A percentile compares a stretch with the other conserved stretches of the same genome.
Evolutionary conservation across 2,113 vertebrate species (phyloP).

Genomic region (Ictalurus punctatus): DNA sequence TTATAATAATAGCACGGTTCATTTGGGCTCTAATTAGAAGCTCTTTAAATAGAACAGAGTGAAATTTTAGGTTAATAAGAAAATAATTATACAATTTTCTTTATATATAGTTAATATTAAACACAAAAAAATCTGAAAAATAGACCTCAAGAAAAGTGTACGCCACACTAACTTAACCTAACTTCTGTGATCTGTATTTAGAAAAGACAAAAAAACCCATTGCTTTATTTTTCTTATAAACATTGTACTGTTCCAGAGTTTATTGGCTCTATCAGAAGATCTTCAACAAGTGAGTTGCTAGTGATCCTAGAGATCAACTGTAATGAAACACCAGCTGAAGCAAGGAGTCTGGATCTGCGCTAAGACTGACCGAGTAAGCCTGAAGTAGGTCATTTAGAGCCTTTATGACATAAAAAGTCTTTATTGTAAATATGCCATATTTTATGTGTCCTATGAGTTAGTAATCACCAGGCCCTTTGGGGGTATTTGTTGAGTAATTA

Average conservation of each 20-base stretch:
- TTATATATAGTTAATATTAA: neutral
- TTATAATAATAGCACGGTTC: neutral
- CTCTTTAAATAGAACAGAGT: neutral
- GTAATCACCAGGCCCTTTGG: neutral
- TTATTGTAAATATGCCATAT: neutral
- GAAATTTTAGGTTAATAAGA: neutral
- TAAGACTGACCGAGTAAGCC: neutral
- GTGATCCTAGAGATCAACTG: neutral
- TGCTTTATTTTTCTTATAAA: neutral
- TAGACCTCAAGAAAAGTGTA: neutral
- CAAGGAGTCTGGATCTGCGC: neutral
- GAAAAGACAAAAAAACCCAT: neutral
- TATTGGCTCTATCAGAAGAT: neutral
- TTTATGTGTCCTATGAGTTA: neutral
- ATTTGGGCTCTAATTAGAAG: neutral
- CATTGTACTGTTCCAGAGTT: neutral
- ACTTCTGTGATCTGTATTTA: neutral
- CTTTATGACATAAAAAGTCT: neutral
- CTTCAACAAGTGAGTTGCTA: neutral
- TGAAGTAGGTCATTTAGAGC: neutral
- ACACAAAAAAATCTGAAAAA: neutral
- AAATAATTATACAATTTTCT: neutral
- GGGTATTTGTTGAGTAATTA: neutral
- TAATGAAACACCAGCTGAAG: neutral
- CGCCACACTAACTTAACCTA: neutral